These are phyloP conservation scores for Rhysida immarginata DNA, from an alignment of 1,140 invertebrate genomes.

Conservation along the genomic window DNA sequence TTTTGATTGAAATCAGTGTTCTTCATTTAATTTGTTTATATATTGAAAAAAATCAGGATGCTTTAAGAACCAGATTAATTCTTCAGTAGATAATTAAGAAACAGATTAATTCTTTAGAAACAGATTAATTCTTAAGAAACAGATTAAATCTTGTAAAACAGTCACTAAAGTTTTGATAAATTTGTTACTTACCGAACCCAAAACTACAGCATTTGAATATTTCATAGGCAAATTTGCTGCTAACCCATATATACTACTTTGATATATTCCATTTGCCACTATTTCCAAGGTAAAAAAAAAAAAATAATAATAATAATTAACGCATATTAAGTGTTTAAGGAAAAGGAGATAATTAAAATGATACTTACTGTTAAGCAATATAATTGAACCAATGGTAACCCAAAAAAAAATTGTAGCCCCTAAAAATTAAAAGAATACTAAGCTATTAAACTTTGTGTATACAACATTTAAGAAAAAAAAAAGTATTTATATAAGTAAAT, in stretches of 20 bases:
- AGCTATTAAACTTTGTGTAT: not conserved
- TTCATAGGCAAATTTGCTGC: constrained; percentile 79
- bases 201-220: constrained; percentile 86
- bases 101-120: too few species aligned
- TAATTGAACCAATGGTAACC: constrained; percentile 68
- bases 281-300: constrained; percentile 19
- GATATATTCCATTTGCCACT: constrained; percentile 91
- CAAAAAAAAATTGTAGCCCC: constrained; percentile 72
- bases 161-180: too few species aligned
- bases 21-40: too few species aligned
- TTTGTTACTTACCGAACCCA: constrained; percentile 70
- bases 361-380: constrained; percentile 75
- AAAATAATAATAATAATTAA: not conserved
- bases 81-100: too few species aligned
- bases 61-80: too few species aligned
- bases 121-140: too few species aligned
- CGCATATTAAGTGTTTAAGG: too few species aligned
- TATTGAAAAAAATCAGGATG: too few species aligned
- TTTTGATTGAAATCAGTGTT: too few species aligned
- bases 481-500: not conserved
- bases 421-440: constrained; percentile 16
- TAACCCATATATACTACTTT: constrained; percentile 93
- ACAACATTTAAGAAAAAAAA: not conserved
- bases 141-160: too few species aligned
- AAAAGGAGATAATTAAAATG: too few species aligned